Conservation (phyloP, 2,888 invertebrate species). For the Aricia artaxerxes region DNA sequence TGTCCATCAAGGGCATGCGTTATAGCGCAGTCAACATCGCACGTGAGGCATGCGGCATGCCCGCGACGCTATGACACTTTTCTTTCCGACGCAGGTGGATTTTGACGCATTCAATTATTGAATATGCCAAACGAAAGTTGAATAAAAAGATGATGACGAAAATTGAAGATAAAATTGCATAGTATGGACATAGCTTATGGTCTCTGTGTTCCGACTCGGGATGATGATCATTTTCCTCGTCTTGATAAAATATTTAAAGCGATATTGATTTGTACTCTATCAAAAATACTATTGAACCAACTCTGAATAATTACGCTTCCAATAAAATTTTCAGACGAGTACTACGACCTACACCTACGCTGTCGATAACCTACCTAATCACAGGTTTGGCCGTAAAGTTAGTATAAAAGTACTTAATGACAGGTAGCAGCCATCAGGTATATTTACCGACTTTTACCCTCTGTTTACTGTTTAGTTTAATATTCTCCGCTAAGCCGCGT, state of each 20-base stretch:
- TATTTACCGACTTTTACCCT: background rate
- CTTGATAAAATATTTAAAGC: background rate
- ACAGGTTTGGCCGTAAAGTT: background rate
- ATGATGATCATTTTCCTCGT: no score
- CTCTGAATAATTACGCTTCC: background rate
- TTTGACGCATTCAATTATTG: no score
- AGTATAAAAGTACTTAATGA: background rate
- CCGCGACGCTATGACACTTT: no score
- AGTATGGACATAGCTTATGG: no score
- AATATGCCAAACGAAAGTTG: no score
- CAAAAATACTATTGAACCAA: background rate
- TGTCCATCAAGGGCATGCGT: no score
- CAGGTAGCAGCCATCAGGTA: background rate
- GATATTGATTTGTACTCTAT: background rate
- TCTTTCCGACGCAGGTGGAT: no score
- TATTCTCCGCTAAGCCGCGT: conserved; percentile 23
- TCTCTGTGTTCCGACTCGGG: no score
- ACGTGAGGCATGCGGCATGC: no score
- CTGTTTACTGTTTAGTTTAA: conserved; percentile 6
- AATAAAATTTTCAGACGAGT: background rate
- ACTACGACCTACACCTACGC: background rate
- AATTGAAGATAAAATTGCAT: no score
- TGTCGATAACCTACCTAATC: background rate
- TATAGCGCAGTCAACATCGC: no score
- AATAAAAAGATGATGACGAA: no score